Conservation (phyloP, 2,888 invertebrate species). For the Agriotes lineatus region DNA sequence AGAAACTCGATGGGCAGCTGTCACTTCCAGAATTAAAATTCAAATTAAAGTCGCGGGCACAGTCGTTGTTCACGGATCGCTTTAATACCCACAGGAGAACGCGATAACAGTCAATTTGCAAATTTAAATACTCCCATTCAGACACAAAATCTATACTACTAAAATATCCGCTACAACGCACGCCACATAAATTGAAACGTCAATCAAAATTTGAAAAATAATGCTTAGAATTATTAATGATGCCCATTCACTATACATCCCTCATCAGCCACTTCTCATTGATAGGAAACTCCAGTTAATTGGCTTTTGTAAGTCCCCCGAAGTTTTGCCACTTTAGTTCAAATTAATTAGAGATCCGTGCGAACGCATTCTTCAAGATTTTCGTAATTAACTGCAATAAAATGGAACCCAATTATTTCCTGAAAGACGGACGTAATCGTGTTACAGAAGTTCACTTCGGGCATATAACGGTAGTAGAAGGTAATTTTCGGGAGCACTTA, state of each 20-base stretch:
- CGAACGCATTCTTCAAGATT: constrained; percentile 5
- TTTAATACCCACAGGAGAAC: too few relatives aligned
- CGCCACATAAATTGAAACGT: constrained; percentile 14
- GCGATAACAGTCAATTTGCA: too few relatives aligned
- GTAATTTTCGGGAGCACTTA: neutral
- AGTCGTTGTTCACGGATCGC: too few relatives aligned
- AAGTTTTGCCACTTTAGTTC: constrained; percentile 24
- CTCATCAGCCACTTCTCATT: constrained; percentile 10
- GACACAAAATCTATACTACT: too few relatives aligned
- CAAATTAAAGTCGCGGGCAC: too few relatives aligned
- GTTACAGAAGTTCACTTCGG: constrained; percentile 9
- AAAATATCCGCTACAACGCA: neutral
- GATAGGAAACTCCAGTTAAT: constrained; percentile 20
- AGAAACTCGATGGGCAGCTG: too few relatives aligned
- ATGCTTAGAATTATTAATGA: constrained; percentile 19
- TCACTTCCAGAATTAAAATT: too few relatives aligned
- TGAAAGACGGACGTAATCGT: constrained; percentile 1
- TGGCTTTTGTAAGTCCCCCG: constrained; percentile 14
- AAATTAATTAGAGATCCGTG: constrained; percentile 23
- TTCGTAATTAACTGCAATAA: constrained; percentile 19
- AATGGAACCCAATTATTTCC: constrained; percentile 15
- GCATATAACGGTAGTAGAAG: neutral
- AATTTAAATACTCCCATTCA: too few relatives aligned
- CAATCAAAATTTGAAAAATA: constrained; percentile 21
- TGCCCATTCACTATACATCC: neutral